Conservation (phyloP, 2,888 invertebrate species). For the Mycogona germanica region DNA sequence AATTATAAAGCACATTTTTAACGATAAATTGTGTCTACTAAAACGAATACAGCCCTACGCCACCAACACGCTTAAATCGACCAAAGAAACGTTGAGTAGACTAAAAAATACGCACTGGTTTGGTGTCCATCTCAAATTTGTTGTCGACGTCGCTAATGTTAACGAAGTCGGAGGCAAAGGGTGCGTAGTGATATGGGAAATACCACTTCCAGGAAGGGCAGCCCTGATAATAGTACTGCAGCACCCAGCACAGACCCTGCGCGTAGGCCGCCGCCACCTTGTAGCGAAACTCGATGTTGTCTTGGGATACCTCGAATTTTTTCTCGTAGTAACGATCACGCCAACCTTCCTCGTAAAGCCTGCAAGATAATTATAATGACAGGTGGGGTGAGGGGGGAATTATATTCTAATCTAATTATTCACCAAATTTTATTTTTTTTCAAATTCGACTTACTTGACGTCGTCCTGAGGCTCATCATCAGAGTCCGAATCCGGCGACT, state of each 20-base stretch:
- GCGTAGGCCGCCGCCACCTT: slow-evolving; percentile 91
- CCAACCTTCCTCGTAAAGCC: slow-evolving; percentile 93
- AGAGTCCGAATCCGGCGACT: slow-evolving; percentile 31
- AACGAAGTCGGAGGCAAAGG: slow-evolving; percentile 97
- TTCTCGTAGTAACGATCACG: slow-evolving; percentile 96
- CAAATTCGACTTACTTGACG: slow-evolving; percentile 41
- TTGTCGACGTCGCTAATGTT: slow-evolving; percentile 76
- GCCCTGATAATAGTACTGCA: slow-evolving; percentile 98
- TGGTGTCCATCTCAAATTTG: slow-evolving; percentile 73
- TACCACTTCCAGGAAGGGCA: slow-evolving; percentile 99
- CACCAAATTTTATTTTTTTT: neutral
- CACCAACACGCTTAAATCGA: neutral
- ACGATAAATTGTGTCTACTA: slow-evolving; percentile 7
- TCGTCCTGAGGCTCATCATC: slow-evolving; percentile 71
- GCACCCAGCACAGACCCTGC: slow-evolving; percentile 93
- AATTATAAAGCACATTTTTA: no score
- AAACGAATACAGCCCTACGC: no score
- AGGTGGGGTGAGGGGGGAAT: neutral
- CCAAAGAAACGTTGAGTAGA: no score
- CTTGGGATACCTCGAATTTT: slow-evolving; percentile 67
- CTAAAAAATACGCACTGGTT: slow-evolving; percentile 72
- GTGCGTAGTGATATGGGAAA: slow-evolving; percentile 99
- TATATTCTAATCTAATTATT: neutral
- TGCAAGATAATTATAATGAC: neutral
- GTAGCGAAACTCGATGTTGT: slow-evolving; percentile 72